Percentiles rank a stretch among this genome's conserved stretches.
These are phyloP conservation scores for Tachina grossa DNA, from an alignment of 2,888 invertebrate species.

Conservation along the genomic window DNA sequence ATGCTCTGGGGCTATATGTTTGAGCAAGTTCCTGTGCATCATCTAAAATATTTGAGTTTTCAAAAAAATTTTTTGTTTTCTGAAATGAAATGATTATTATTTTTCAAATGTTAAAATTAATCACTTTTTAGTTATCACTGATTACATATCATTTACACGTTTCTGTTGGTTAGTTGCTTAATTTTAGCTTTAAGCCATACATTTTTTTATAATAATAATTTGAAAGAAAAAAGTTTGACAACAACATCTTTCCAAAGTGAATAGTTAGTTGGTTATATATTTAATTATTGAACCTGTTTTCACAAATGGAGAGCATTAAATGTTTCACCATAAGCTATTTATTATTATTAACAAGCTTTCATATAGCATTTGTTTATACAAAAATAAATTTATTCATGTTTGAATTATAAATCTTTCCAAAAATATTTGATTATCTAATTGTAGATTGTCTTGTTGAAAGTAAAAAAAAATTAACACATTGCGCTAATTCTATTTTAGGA, in stretches of 20 bases:
- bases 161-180: neutral
- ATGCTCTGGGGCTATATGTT: too few species aligned
- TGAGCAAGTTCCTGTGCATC: too few species aligned
- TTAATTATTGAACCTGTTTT: neutral
- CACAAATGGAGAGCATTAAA: neutral
- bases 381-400: neutral
- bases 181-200: neutral
- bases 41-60: too few species aligned
- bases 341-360: neutral
- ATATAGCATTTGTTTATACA: neutral
- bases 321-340: constrained; percentile 9
- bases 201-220: too few species aligned
- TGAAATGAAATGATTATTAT: neutral
- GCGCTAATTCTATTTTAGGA: neutral
- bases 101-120: neutral
- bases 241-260: neutral
- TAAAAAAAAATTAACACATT: neutral
- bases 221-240: neutral
- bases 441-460: neutral
- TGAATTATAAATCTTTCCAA: neutral
- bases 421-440: neutral
- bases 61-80: too few species aligned
- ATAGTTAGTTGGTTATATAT: neutral
- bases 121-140: neutral
- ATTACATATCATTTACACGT: neutral